Percentiles rank a stretch among this genome's conserved stretches.
phyloP scores from a whole-genome alignment of 2,113 vertebrate species.

The Haemorhous mexicanus region DNA sequence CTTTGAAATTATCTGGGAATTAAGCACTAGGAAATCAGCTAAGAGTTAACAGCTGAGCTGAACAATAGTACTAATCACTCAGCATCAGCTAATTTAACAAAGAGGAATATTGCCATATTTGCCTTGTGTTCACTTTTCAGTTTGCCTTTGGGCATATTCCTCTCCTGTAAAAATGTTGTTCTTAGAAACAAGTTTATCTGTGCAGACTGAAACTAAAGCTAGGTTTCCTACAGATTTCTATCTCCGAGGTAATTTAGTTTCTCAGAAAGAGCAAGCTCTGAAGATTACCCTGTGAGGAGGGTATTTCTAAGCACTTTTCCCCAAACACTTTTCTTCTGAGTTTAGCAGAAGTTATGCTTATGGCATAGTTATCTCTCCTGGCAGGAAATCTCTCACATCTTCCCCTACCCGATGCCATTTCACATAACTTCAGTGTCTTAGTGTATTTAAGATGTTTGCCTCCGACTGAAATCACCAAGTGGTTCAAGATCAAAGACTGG shows the following conservation, averaged over 20 bases:
- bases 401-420: neutral
- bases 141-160: neutral
- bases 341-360: neutral
- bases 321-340: neutral
- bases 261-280: neutral
- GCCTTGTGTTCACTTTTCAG: neutral
- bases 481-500: neutral
- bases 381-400: neutral
- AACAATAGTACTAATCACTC: conserved; percentile 19
- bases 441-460: neutral
- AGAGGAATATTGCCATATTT: neutral
- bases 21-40: neutral
- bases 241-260: neutral
- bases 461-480: neutral
- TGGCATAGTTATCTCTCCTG: neutral
- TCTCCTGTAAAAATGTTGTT: neutral
- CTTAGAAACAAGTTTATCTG: neutral
- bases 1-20: conserved; percentile 2
- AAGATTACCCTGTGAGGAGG: neutral
- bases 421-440: neutral
- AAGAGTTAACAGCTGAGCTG: conserved; percentile 20
- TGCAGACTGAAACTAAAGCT: neutral
- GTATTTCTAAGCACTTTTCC: neutral
- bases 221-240: conserved; percentile 7
- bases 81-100: neutral